These are phyloP conservation scores for Apis mellifera DNA, from an alignment of 1,140 invertebrate species.

Conservation along the genomic window Amel_HAv3.1 CM009932.2:14157001-14157500, in stretches of 20 bases:
- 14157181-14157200: slow-evolving; percentile 77
- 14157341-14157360: slow-evolving; percentile 70
- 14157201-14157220: slow-evolving; percentile 67
- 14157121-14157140: slow-evolving; percentile 84
- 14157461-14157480: slow-evolving; percentile 69
- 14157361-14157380: slow-evolving; percentile 72
- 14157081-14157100: slow-evolving; percentile 82
- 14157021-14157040: slow-evolving; percentile 66
- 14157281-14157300: slow-evolving; percentile 78
- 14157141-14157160: slow-evolving; percentile 53
- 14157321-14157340: slow-evolving; percentile 45
- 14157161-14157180: slow-evolving; percentile 68
- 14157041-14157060: slow-evolving; percentile 72
- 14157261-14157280: slow-evolving; percentile 77
- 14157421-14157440: slow-evolving; percentile 87
- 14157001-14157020: slow-evolving; percentile 62
- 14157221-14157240: slow-evolving; percentile 77
- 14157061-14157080: slow-evolving; percentile 74
- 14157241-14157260: slow-evolving; percentile 78
- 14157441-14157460: slow-evolving; percentile 77
- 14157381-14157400: slow-evolving; percentile 79
- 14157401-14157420: slow-evolving; percentile 85
- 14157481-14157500: slow-evolving; percentile 78
- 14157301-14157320: slow-evolving; percentile 76
- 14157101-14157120: slow-evolving; percentile 94